These are phyloP conservation scores for Mormyrus lacerda DNA, from an alignment of 2,113 vertebrate genomes.

Conservation along the genomic window DNA sequence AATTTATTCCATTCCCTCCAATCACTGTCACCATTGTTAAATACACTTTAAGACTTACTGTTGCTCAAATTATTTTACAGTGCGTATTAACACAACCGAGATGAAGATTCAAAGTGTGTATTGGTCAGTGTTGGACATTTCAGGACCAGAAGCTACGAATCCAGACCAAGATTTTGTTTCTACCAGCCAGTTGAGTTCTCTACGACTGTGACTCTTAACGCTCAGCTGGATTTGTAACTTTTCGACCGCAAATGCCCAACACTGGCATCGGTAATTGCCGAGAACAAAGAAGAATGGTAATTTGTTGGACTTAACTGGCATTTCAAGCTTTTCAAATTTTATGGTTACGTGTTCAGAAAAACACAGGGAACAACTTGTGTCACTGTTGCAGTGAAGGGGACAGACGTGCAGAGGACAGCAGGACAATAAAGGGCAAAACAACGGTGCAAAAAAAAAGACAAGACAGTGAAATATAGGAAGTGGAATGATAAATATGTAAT, in stretches of 20 bases:
- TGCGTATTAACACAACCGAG: neutral
- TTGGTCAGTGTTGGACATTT: neutral
- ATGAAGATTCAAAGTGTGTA: neutral
- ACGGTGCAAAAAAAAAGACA: neutral
- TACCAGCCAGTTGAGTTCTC: neutral
- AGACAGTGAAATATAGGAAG: neutral
- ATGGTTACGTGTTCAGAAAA: neutral
- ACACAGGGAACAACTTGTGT: neutral
- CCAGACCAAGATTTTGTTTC: neutral
- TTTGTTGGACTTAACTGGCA: neutral
- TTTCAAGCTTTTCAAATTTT: neutral
- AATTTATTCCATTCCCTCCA: neutral
- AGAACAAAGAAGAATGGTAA: neutral
- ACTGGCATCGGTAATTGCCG: neutral
- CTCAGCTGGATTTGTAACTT: neutral
- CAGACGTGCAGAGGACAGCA: neutral
- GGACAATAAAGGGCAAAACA: neutral
- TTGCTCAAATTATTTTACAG: neutral
- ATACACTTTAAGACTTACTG: neutral
- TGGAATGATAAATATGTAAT: neutral
- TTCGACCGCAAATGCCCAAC: neutral
- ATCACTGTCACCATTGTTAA: neutral
- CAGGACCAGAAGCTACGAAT: neutral
- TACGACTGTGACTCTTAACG: neutral
- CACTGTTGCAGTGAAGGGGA: neutral